phyloP scores from a whole-genome alignment of 2,888 invertebrate species.

The Kryphioiulus occultus region DNA sequence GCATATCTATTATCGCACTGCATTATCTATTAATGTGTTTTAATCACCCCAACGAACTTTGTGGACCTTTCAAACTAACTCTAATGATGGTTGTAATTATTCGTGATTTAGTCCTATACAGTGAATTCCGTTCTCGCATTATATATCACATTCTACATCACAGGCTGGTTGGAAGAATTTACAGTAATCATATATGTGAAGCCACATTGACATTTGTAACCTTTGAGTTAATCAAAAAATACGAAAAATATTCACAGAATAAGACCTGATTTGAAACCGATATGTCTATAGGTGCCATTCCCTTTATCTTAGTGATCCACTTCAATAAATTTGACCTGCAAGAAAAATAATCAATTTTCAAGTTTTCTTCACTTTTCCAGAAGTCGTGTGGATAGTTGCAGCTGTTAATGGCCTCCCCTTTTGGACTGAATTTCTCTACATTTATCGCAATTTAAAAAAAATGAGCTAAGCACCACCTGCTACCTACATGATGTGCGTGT shows the following conservation, averaged over 20 bases:
- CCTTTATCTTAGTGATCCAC: background rate
- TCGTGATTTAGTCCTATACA: no score
- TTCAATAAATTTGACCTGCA: constrained; percentile 1
- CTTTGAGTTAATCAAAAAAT: no score
- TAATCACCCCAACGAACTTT: background rate
- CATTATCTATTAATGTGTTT: constrained; percentile 3
- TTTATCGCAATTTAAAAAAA: background rate
- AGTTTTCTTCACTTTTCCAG: constrained; percentile 6
- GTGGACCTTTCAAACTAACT: background rate
- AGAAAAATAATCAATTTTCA: constrained; percentile 10
- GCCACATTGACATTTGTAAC: no score
- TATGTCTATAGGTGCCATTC: background rate
- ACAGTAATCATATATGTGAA: no score
- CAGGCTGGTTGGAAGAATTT: no score
- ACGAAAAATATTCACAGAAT: no score
- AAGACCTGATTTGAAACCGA: no score
- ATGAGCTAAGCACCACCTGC: background rate
- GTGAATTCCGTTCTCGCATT: no score
- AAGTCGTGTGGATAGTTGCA: background rate
- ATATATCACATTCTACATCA: no score
- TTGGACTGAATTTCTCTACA: background rate
- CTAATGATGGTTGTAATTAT: no score
- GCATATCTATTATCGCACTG: background rate
- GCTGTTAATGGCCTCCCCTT: background rate
- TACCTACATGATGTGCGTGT: background rate